These are phyloP conservation scores for Sitophilus oryzae DNA, from an alignment of 1,140 invertebrate genomes.

Conservation along the genomic window DNA sequence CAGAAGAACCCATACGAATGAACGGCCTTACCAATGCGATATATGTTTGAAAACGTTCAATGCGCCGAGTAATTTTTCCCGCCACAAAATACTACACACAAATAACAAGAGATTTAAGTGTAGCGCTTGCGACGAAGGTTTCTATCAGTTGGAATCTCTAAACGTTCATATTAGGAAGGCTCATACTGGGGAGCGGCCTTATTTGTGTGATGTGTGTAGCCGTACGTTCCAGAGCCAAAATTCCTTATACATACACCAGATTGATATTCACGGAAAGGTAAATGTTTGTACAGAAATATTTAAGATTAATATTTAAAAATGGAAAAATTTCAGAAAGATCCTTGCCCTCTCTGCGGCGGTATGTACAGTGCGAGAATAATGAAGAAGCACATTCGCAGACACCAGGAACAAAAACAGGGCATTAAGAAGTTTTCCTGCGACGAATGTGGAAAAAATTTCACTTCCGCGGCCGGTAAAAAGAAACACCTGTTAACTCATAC, in stretches of 20 bases:
- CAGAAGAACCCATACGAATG: constrained; percentile 35
- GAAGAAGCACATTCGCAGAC: constrained; percentile 20
- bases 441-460: constrained; percentile 25
- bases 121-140: not conserved
- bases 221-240: constrained; percentile 21
- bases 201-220: constrained; percentile 21
- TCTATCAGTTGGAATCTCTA: constrained; percentile 9
- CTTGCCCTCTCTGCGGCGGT: constrained; percentile 7
- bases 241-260: constrained; percentile 21
- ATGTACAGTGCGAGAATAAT: constrained; percentile 11
- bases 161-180: constrained; percentile 16
- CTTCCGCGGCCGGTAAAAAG: constrained; percentile 23
- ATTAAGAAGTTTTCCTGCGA: constrained; percentile 21
- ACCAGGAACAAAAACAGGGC: constrained; percentile 16
- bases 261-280: constrained; percentile 17
- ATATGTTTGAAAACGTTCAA: constrained; percentile 8
- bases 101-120: constrained; percentile 8
- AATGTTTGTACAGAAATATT: constrained; percentile 7
- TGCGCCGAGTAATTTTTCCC: constrained; percentile 13
- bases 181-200: constrained; percentile 23
- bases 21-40: constrained; percentile 37
- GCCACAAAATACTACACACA: constrained; percentile 15
- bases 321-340: constrained; percentile 19
- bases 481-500: constrained; percentile 29
- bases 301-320: constrained; percentile 8